phyloP scores from a whole-genome alignment of 2,797 vertebrate genomes.

The Capromys pilorides region DNA sequence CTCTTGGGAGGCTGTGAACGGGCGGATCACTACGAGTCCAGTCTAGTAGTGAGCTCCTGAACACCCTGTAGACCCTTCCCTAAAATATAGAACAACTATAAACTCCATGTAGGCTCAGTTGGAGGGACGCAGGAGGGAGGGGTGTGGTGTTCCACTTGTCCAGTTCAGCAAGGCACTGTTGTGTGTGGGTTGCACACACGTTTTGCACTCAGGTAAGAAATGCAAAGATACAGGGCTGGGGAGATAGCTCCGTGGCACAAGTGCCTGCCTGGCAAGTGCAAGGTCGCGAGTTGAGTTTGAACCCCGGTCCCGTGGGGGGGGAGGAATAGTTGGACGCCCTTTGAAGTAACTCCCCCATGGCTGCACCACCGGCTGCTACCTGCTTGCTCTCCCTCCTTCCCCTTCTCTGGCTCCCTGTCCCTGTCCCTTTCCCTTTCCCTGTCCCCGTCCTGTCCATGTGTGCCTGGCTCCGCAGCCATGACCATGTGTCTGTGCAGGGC shows the following conservation, averaged over 20 bases:
- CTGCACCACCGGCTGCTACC: fast-evolving
- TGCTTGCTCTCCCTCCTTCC: neutral
- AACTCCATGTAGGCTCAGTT: neutral
- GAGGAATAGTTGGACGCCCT: neutral
- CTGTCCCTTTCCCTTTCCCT: neutral
- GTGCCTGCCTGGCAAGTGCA: no score
- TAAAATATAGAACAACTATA: no score
- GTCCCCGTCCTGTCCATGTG: neutral
- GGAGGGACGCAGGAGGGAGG: neutral
- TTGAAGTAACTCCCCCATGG: neutral
- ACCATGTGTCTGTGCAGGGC: neutral
- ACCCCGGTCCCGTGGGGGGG: no score
- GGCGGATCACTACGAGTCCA: no score
- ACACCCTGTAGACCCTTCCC: no score
- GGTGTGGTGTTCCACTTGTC: neutral
- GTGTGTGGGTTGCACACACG: neutral
- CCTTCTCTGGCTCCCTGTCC: neutral
- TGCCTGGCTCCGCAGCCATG: neutral
- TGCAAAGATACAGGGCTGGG: no score
- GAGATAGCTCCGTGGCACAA: no score
- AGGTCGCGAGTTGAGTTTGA: no score
- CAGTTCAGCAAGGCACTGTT: neutral
- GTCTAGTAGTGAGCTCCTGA: no score
- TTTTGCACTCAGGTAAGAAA: neutral
- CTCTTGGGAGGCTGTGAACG: no score